Percentiles rank a stretch among this genome's conserved stretches.
Evolutionary conservation across 2,113 vertebrate species (phyloP).

Genomic region (Grammomys surdaster): DNA sequence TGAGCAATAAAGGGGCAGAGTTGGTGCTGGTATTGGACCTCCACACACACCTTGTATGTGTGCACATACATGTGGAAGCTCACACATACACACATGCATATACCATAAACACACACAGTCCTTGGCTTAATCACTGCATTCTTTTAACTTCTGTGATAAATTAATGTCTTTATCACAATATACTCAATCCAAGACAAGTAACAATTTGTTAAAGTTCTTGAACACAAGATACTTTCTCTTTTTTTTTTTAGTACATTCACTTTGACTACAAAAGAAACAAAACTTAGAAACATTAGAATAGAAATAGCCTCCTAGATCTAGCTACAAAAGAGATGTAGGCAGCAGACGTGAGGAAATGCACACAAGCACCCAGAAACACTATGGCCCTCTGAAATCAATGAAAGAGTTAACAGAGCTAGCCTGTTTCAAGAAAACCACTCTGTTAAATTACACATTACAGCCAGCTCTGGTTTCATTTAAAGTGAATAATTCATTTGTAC

Average conservation of each 20-base stretch:
- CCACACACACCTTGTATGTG: background rate
- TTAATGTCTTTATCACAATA: slow-evolving; percentile 27
- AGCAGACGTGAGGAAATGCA: background rate
- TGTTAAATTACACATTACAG: slow-evolving; percentile 76
- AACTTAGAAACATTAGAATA: slow-evolving; percentile 53
- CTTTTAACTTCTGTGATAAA: slow-evolving; percentile 21
- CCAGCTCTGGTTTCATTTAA: slow-evolving; percentile 50
- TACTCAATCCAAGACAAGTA: slow-evolving; percentile 23
- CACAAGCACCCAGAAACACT: background rate
- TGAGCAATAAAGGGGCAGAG: background rate
- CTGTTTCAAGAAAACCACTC: slow-evolving; percentile 55
- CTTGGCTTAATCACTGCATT: slow-evolving; percentile 34
- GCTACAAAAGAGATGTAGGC: slow-evolving; percentile 34
- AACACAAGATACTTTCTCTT: slow-evolving; percentile 23
- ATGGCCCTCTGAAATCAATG: background rate
- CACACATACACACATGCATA: background rate
- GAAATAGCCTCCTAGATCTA: background rate
- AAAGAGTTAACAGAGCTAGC: slow-evolving; percentile 60
- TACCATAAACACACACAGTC: background rate
- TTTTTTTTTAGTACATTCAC: slow-evolving; percentile 51
- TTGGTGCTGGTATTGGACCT: background rate
- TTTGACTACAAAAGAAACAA: slow-evolving; percentile 57
- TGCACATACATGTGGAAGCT: background rate
- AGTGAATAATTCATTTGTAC: slow-evolving; percentile 76
- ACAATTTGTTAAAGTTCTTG: slow-evolving; percentile 26